phyloP scores from a whole-genome alignment of 2,113 vertebrate genomes.

The Corythornis cristatus region DNA sequence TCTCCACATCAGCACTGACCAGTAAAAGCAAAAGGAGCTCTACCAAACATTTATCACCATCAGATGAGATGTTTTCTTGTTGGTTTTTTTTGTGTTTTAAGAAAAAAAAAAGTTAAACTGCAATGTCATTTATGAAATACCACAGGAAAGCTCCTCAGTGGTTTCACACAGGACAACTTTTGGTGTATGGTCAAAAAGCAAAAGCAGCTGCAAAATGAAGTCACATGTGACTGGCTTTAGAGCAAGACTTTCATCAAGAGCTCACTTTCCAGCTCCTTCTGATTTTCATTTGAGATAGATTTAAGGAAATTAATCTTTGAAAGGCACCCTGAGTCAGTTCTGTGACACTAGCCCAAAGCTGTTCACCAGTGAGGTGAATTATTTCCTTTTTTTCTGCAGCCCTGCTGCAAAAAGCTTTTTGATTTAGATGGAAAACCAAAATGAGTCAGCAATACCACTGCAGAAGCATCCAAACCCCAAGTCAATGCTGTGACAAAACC shows the following conservation, averaged over 20 bases:
- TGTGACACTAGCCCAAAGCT: background rate
- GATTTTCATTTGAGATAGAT: background rate
- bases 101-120: conserved; percentile 50
- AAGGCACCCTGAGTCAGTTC: background rate
- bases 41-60: background rate
- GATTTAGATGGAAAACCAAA: background rate
- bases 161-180: conserved; percentile 78
- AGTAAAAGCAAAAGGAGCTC: conserved; percentile 20
- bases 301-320: background rate
- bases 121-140: conserved; percentile 57
- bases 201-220: conserved; percentile 35
- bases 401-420: background rate
- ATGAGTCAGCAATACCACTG: background rate
- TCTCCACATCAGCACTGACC: background rate
- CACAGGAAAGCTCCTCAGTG: conserved; percentile 32
- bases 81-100: too few species aligned
- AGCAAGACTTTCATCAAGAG: background rate
- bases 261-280: background rate
- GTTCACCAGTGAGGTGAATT: background rate
- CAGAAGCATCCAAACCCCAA: background rate
- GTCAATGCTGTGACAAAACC: background rate
- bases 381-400: background rate
- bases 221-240: background rate
- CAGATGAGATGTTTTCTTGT: background rate
- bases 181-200: conserved; percentile 47